Percentiles rank a stretch among this genome's conserved stretches.
Conservation (phyloP, 2,888 invertebrate genomes). For the Cetonia aurata region DNA sequence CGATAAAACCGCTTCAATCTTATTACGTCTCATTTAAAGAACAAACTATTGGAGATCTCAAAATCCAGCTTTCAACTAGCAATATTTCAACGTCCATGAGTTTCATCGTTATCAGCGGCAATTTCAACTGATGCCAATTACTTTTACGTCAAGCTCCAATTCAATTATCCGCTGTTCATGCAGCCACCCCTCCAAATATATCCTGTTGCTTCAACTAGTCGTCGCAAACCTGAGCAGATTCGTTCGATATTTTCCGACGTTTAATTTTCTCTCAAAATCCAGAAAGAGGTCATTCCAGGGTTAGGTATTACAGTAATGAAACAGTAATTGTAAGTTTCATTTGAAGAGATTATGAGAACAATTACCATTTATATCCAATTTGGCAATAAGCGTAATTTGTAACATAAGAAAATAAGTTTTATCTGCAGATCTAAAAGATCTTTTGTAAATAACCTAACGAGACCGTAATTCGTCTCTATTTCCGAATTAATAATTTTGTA, state of each 20-base stretch:
- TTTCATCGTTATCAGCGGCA: conserved; percentile 27
- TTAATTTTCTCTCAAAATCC: conserved; percentile 14
- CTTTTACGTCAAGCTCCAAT: conserved; percentile 37
- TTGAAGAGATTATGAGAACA: not conserved
- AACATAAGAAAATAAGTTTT: no score
- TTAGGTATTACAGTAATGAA: not conserved
- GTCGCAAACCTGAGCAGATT: conserved; percentile 7
- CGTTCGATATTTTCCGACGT: conserved; percentile 29
- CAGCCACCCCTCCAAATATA: conserved; percentile 3
- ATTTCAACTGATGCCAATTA: conserved; percentile 38
- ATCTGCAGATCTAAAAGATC: no score
- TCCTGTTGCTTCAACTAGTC: conserved; percentile 17
- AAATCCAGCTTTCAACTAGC: conserved; percentile 12
- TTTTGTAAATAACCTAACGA: no score
- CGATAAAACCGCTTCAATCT: no score
- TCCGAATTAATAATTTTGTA: no score
- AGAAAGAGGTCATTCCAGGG: conserved; percentile 17
- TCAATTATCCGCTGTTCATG: conserved; percentile 34
- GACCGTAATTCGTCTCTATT: no score
- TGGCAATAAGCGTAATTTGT: no score
- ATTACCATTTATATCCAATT: no score
- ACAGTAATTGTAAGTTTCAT: not conserved
- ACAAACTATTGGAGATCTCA: conserved; percentile 18
- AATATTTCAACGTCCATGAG: conserved; percentile 28
- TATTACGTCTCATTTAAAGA: conserved; percentile 3